Conservation (phyloP, 2,888 invertebrate genomes). For the Meghimatium bilineatum region DNA sequence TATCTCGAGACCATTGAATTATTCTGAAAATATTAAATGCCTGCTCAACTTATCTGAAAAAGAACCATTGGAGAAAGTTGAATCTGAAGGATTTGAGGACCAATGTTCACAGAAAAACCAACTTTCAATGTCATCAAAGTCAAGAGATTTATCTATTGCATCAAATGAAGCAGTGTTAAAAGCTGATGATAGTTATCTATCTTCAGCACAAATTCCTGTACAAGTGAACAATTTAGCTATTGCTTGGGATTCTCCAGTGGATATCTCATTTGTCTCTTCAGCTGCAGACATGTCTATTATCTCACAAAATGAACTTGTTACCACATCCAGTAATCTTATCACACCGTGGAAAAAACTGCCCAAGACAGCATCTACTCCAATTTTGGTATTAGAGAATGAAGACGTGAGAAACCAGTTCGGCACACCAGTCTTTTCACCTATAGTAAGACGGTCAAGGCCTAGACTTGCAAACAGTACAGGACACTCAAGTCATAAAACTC, state of each 20-base stretch:
- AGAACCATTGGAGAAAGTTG: not conserved
- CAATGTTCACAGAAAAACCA: not conserved
- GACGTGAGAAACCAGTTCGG: not conserved
- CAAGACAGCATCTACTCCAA: slow-evolving; percentile 19
- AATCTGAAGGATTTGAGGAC: not conserved
- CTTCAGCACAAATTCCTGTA: slow-evolving; percentile 17
- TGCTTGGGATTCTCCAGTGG: not conserved
- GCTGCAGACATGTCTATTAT: not conserved
- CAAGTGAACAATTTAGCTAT: not conserved
- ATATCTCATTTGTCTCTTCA: not conserved
- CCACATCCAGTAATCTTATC: slow-evolving; percentile 1
- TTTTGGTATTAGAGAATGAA: slow-evolving; percentile 28
- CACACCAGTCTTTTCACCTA: slow-evolving; percentile 19
- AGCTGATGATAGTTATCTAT: slow-evolving; percentile 25
- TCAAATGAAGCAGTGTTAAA: not conserved
- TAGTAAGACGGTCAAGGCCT: not conserved
- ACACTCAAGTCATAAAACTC: not conserved
- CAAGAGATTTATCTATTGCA: not conserved
- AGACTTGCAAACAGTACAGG: not conserved
- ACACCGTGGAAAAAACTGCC: slow-evolving; percentile 32
- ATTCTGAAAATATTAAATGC: not conserved
- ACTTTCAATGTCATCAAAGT: not conserved
- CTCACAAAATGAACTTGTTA: not conserved
- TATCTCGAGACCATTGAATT: not conserved
- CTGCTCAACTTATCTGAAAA: not conserved